Percentiles rank a stretch among this genome's conserved stretches.
Evolutionary conservation across 2,797 vertebrate genomes (phyloP).

Genomic region (Cercopithecus diana): DNA sequence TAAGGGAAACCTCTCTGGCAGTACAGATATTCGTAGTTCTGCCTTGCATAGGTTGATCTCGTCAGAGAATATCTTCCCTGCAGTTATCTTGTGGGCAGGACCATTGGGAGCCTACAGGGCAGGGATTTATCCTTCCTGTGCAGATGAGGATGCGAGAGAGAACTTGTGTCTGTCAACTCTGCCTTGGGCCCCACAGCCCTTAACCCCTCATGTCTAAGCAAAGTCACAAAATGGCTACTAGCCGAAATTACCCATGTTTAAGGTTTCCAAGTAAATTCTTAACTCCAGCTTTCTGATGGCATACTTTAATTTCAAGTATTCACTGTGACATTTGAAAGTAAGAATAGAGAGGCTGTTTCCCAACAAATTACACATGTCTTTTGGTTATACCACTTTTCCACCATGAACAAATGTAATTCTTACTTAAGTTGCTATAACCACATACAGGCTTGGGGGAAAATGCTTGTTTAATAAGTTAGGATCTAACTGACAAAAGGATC

Average conservation of each 20-base stretch:
- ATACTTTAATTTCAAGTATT: conserved; percentile 6
- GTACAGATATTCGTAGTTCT: neutral
- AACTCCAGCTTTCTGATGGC: neutral
- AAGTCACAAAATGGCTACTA: neutral
- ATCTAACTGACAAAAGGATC: neutral
- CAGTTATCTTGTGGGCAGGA: neutral
- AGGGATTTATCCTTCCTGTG: neutral
- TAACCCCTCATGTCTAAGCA: neutral
- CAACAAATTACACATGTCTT: neutral
- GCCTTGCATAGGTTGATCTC: accelerated
- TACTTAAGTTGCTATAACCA: neutral
- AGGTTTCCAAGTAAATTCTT: neutral
- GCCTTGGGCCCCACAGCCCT: neutral
- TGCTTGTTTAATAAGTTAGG: neutral
- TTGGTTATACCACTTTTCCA: neutral
- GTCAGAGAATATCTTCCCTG: neutral
- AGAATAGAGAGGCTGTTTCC: conserved; percentile 25
- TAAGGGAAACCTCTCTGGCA: neutral
- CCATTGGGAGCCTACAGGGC: neutral
- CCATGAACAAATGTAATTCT: conserved; percentile 13
- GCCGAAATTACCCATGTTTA: neutral
- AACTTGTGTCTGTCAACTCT: neutral
- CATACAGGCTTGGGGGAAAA: neutral
- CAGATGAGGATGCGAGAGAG: neutral
- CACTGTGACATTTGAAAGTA: conserved; percentile 40